Conservation (phyloP, 92 coral and sea anemone genomes). For the Ricordea florida region DNA sequence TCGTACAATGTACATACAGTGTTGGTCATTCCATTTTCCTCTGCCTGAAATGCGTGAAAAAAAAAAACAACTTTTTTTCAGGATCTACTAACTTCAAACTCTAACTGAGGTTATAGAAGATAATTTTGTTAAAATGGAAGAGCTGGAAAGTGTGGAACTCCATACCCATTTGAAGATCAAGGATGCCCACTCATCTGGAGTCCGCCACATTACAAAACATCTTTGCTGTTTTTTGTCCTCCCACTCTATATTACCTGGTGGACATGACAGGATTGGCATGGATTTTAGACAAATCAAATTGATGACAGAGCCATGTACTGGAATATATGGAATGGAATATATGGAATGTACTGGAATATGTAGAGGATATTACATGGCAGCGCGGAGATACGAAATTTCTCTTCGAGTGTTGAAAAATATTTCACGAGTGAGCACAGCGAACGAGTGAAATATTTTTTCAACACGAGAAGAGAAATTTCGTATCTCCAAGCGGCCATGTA, state of each 20-base stretch:
- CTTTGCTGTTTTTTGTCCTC: conserved; percentile 89
- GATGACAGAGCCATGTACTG: neutral
- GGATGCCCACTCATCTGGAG: conserved; percentile 98
- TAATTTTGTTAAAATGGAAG: neutral
- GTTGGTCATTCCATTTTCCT: conserved; percentile 96
- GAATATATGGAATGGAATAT: too few species aligned
- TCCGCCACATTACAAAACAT: conserved; percentile 96
- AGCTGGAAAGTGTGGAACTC: neutral
- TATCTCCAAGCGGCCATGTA: too few species aligned
- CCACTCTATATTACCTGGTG: conserved; percentile 93
- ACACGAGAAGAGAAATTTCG: too few species aligned
- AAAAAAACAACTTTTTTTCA: neutral
- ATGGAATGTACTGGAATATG: too few species aligned
- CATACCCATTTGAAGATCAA: conserved; percentile 92
- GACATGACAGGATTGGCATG: neutral
- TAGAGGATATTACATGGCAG: too few species aligned
- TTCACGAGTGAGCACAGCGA: too few species aligned
- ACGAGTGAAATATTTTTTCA: too few species aligned
- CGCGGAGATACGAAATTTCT: too few species aligned
- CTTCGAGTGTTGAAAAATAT: too few species aligned
- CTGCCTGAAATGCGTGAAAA: conserved; percentile 51
- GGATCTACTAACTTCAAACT: too few species aligned
- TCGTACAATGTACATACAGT: conserved; percentile 96
- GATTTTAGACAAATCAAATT: neutral
- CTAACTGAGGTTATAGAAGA: neutral